Conservation (phyloP, 2,113 vertebrate genomes). For the Lethenteron reissneri region DNA sequence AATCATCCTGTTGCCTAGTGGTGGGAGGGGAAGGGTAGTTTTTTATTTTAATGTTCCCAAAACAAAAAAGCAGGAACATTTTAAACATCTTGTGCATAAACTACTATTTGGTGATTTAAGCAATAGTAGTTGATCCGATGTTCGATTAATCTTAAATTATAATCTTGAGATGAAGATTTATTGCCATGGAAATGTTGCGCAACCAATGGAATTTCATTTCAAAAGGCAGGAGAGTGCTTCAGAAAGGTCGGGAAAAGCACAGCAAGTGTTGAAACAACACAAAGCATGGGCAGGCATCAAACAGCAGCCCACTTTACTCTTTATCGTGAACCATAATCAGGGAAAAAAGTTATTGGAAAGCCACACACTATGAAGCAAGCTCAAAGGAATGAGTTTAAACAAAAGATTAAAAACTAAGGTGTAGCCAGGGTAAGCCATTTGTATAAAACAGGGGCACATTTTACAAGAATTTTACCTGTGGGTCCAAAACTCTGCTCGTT, state of each 20-base stretch:
- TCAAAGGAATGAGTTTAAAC: conserved; percentile 14
- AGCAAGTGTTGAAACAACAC: not conserved
- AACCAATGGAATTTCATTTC: too few relatives aligned
- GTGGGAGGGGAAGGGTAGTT: too few relatives aligned
- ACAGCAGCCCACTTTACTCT: not conserved
- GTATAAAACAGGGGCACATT: conserved; percentile 21
- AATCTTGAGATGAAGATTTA: too few relatives aligned
- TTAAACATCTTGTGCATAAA: too few relatives aligned
- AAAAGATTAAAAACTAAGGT: conserved; percentile 16
- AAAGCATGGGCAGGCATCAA: not conserved
- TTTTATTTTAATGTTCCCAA: too few relatives aligned
- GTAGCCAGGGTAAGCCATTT: conserved; percentile 16
- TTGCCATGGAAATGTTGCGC: too few relatives aligned
- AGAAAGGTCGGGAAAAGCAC: not conserved
- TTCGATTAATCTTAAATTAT: too few relatives aligned
- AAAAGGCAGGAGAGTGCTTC: too few relatives aligned
- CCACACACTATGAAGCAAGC: conserved; percentile 17
- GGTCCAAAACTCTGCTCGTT: conserved; percentile 55
- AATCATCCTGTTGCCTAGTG: too few relatives aligned
- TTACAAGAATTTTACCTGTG: conserved; percentile 40
- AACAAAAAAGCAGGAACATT: too few relatives aligned
- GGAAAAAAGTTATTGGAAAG: conserved; percentile 41
- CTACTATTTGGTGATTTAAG: too few relatives aligned
- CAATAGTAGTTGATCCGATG: too few relatives aligned
- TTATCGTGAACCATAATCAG: conserved; percentile 16